These are phyloP conservation scores for Geodia barretti DNA, from an alignment of 37 sponge, comb jelly and placozoan species.

Conservation along the genomic window DNA sequence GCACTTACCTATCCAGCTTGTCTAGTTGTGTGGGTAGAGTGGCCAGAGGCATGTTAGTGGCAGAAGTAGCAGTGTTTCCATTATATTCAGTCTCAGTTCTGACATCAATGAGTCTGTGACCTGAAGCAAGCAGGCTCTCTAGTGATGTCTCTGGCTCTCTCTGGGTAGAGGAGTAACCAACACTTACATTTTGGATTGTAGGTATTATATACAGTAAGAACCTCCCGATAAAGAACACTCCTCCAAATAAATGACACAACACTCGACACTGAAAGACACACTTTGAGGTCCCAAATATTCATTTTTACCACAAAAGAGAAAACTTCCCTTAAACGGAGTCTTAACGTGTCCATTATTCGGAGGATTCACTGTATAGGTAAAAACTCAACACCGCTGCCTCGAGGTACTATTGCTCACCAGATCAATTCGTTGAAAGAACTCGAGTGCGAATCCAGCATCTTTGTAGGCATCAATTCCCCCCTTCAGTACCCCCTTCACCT, in stretches of 20 bases:
- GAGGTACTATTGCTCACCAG: too few species aligned
- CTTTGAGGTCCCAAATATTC: too few species aligned
- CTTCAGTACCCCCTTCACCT: slow-evolving; percentile 54
- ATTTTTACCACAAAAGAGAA: too few species aligned
- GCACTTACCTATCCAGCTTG: slow-evolving; percentile 41
- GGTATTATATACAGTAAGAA: too few species aligned
- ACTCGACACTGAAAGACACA: not conserved
- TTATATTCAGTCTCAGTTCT: slow-evolving; percentile 54
- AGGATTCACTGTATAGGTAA: too few species aligned
- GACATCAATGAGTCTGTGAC: slow-evolving; percentile 64
- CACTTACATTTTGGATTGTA: too few species aligned
- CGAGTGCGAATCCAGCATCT: slow-evolving; percentile 34
- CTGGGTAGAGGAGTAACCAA: not conserved
- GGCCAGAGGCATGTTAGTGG: slow-evolving; percentile 65
- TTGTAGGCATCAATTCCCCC: slow-evolving; percentile 62
- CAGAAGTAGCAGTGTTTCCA: slow-evolving; percentile 49
- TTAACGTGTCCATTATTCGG: too few species aligned
- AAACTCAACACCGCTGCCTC: too few species aligned
- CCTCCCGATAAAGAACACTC: too few species aligned
- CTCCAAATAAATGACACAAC: too few species aligned
- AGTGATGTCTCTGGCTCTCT: not conserved
- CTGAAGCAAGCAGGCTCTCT: slow-evolving; percentile 11
- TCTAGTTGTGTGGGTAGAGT: slow-evolving; percentile 7
- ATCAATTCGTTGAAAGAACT: slow-evolving; percentile 35
- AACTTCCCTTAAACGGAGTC: too few species aligned